Percentiles rank a stretch among this genome's conserved stretches.
These are phyloP conservation scores for Pseudomyrmex pallidus DNA, from an alignment of 1,140 invertebrate genomes.

Conservation along the genomic window DNA sequence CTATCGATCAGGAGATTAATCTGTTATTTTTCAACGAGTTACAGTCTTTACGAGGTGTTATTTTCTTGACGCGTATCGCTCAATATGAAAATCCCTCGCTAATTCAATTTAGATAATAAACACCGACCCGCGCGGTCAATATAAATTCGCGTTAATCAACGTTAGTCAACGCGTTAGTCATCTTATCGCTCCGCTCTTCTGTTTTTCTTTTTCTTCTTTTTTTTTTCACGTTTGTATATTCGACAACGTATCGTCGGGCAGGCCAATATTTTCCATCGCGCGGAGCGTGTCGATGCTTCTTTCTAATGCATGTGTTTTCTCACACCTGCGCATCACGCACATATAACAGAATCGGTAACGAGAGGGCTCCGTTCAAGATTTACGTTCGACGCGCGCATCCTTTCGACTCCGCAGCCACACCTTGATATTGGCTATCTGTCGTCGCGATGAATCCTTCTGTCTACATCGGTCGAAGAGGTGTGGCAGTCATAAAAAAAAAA, in stretches of 20 bases:
- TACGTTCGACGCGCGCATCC: conserved; percentile 52
- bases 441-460: conserved; percentile 62
- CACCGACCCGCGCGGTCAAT: conserved; percentile 14
- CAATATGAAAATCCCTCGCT: conserved; percentile 33
- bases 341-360: conserved; percentile 62
- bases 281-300: neutral
- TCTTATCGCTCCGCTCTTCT: conserved; percentile 23
- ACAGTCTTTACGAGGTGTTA: neutral
- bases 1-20: conserved; percentile 8
- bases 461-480: conserved; percentile 56
- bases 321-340: neutral
- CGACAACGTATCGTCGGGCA: conserved; percentile 34
- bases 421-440: conserved; percentile 63
- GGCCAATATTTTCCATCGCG: conserved; percentile 45
- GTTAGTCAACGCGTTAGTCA: conserved; percentile 57
- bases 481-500: conserved; percentile 44
- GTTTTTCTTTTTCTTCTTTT: neutral
- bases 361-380: conserved; percentile 59
- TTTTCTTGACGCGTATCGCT: neutral
- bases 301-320: conserved; percentile 25
- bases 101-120: conserved; percentile 59
- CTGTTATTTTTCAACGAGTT: neutral
- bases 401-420: conserved; percentile 43
- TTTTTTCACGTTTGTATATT: conserved; percentile 39
- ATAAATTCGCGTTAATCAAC: conserved; percentile 68